These are phyloP conservation scores for Salarias fasciatus DNA, from an alignment of 2,797 vertebrate genomes.

Conservation along the genomic window DNA sequence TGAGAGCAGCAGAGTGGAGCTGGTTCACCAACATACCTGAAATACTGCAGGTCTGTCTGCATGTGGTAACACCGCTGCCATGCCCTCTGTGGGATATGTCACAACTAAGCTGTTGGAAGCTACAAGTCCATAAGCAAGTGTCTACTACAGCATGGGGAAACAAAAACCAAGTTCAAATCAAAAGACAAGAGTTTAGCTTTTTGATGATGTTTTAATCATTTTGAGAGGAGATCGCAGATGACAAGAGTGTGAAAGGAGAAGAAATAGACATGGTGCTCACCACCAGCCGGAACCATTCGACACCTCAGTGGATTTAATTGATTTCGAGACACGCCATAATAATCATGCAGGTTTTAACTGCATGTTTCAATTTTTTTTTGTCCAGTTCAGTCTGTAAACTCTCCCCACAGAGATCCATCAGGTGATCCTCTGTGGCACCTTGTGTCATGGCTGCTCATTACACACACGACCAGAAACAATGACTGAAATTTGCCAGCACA, in stretches of 20 bases:
- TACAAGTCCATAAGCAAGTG: not conserved
- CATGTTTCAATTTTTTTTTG: too few relatives aligned
- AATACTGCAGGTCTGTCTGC: slow-evolving; percentile 65
- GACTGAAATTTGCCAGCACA: slow-evolving; percentile 82
- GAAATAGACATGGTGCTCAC: not conserved
- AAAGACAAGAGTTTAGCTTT: too few relatives aligned
- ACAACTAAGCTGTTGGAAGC: slow-evolving; percentile 39
- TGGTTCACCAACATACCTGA: slow-evolving; percentile 81
- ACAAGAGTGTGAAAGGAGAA: not conserved
- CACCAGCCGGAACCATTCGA: not conserved
- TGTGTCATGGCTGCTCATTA: slow-evolving; percentile 53
- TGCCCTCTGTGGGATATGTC: slow-evolving; percentile 59
- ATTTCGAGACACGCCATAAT: not conserved
- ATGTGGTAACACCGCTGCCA: slow-evolving; percentile 71
- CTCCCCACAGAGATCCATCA: not conserved
- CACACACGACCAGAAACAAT: slow-evolving; percentile 89
- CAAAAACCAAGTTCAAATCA: too few relatives aligned
- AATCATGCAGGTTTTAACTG: not conserved
- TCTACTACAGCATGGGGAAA: too few relatives aligned
- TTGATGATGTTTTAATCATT: too few relatives aligned
- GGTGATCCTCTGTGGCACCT: not conserved
- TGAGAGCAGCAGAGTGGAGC: slow-evolving; percentile 53
- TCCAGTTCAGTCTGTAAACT: too few relatives aligned
- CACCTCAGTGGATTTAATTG: too few relatives aligned
- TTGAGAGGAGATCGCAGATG: too few relatives aligned